Conservation (phyloP, 2,113 vertebrate genomes). For the Dicerorhinus sumatrensis region DNA sequence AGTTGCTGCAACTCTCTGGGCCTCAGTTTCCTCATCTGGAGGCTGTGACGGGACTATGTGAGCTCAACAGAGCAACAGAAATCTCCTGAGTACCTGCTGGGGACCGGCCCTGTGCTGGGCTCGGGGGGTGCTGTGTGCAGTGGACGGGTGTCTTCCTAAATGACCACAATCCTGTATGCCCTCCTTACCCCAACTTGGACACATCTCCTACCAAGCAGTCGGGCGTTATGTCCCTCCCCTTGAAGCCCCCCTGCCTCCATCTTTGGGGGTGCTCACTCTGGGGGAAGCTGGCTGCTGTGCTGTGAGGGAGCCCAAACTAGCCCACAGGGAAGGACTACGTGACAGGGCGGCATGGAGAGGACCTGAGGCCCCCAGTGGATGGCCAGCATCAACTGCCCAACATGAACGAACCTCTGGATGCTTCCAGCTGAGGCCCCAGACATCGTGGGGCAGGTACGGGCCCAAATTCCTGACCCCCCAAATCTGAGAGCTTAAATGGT, state of each 20-base stretch:
- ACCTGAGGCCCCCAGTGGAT: background rate
- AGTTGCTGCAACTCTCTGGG: background rate
- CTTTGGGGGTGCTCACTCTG: background rate
- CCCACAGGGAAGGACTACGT: background rate
- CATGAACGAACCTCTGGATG: background rate
- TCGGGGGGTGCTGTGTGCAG: accelerated
- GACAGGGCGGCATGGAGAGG: background rate
- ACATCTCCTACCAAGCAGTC: accelerated
- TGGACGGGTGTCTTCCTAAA: accelerated
- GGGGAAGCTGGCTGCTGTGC: background rate
- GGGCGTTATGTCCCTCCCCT: background rate
- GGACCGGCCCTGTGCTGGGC: background rate
- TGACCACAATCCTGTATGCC: accelerated
- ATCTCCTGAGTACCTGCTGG: background rate
- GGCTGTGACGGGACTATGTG: background rate
- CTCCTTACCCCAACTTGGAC: background rate
- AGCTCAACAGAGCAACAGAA: background rate
- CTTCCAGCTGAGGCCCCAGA: background rate
- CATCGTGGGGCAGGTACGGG: background rate
- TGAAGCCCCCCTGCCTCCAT: background rate
- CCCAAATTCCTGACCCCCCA: background rate
- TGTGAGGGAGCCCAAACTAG: background rate
- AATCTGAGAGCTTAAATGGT: background rate
- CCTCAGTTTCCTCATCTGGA: background rate
- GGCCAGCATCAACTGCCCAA: accelerated